Percentiles rank a stretch among this genome's conserved stretches.
These are phyloP conservation scores for Pilophorus perplexus DNA, from an alignment of 2,888 invertebrate species.

Conservation along the genomic window DNA sequence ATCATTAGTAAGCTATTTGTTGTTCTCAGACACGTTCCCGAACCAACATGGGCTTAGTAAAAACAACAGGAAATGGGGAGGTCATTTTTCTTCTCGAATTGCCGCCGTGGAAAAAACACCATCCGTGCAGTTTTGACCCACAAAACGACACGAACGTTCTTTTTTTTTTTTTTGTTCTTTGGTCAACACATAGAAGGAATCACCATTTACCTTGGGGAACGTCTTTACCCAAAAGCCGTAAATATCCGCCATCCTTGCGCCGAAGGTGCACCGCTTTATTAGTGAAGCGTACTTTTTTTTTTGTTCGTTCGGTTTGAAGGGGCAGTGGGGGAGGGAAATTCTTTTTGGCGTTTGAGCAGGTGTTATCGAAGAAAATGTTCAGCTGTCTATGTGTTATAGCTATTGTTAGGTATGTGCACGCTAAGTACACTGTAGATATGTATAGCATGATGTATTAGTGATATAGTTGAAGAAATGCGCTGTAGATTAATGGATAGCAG, in stretches of 20 bases:
- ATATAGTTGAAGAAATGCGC: conserved; percentile 31
- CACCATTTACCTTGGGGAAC: conserved; percentile 30
- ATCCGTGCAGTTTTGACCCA: conserved; percentile 45
- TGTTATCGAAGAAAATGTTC: too few species aligned
- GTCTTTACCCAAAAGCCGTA: conserved; percentile 16
- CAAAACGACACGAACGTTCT: conserved; percentile 46
- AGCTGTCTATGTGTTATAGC: too few species aligned
- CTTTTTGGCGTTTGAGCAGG: too few species aligned
- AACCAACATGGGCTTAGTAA: too few species aligned
- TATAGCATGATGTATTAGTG: conserved; percentile 39
- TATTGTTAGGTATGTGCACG: too few species aligned
- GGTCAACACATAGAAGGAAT: conserved; percentile 36
- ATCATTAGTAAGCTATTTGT: too few species aligned
- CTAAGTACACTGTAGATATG: conserved; percentile 17
- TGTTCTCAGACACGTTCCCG: too few species aligned
- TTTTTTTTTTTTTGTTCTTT: conserved; percentile 12
- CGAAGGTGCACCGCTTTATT: conserved; percentile 17
- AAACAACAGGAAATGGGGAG: not conserved
- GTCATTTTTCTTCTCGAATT: too few species aligned
- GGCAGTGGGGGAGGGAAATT: too few species aligned
- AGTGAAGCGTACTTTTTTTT: conserved; percentile 25
- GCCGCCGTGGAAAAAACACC: too few species aligned
- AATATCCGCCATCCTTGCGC: too few species aligned
- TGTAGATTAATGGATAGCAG: conserved; percentile 37
- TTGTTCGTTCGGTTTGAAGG: not conserved